These are phyloP conservation scores for Myopa tessellatipennis DNA, from an alignment of 2,888 invertebrate species.

Conservation along the genomic window DNA sequence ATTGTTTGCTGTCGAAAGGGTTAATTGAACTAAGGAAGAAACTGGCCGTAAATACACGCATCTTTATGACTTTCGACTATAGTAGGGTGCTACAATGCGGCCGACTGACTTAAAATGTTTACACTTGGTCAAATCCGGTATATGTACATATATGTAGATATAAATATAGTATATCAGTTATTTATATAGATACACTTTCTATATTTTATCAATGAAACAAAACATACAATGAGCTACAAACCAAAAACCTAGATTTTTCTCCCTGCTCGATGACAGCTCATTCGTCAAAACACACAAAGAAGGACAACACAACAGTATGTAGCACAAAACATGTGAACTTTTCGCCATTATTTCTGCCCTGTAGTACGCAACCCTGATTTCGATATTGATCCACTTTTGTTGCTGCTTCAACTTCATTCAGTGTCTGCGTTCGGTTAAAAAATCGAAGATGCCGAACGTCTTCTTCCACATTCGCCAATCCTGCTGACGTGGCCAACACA, in stretches of 20 bases:
- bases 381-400: neutral
- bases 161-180: no score
- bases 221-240: conserved; percentile 15
- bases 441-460: conserved; percentile 37
- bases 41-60: no score
- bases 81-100: no score
- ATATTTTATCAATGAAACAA: neutral
- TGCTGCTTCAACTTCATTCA: conserved; percentile 6
- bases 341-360: conserved; percentile 14
- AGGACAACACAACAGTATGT: conserved; percentile 7
- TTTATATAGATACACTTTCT: no score
- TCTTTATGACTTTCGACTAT: neutral
- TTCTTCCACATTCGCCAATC: conserved; percentile 29
- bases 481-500: conserved; percentile 14
- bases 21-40: no score
- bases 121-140: neutral
- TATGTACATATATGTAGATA: neutral
- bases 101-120: neutral
- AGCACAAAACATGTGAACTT: conserved; percentile 27
- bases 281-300: conserved; percentile 27
- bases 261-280: conserved; percentile 28
- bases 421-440: conserved; percentile 10
- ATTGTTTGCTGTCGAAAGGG: no score
- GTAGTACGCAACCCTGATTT: conserved; percentile 2
- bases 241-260: neutral